Evolutionary conservation across 2,113 vertebrate genomes (phyloP).

Genomic region (Emydura subglobosa): DNA sequence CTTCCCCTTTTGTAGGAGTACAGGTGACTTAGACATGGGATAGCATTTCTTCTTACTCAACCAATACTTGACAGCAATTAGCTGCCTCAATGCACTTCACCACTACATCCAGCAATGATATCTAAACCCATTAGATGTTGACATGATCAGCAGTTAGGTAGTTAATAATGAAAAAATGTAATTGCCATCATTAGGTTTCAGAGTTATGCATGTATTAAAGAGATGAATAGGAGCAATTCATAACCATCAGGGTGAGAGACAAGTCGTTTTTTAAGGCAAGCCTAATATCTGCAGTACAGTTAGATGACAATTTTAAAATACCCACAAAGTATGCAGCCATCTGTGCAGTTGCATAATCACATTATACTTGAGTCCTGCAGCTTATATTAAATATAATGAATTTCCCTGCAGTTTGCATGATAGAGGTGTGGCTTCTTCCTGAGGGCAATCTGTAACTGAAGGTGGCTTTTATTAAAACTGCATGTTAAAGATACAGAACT

Average conservation of each 20-base stretch:
- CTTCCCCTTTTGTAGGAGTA: rapidly evolving
- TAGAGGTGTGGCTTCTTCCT: background rate
- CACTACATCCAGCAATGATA: background rate
- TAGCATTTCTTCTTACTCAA: background rate
- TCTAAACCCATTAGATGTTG: background rate
- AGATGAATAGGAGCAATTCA: background rate
- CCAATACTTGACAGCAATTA: background rate
- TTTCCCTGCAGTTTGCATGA: background rate
- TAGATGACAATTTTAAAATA: background rate
- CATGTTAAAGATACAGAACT: background rate
- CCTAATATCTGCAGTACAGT: background rate
- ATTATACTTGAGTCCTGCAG: background rate
- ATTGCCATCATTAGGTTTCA: constrained; percentile 3
- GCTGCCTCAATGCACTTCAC: rapidly evolving
- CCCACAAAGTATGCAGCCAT: background rate
- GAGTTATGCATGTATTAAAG: background rate
- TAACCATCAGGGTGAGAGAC: background rate
- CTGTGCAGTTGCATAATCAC: background rate
- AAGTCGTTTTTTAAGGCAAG: background rate
- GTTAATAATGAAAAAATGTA: background rate
- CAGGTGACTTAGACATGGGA: background rate
- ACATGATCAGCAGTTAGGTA: background rate
- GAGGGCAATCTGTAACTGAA: background rate
- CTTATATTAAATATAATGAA: background rate
- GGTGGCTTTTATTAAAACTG: background rate